A percentile compares a stretch with the other conserved stretches of the same genome.
Conservation (phyloP, 2,797 vertebrate species). For the Anniella stebbinsi region DNA sequence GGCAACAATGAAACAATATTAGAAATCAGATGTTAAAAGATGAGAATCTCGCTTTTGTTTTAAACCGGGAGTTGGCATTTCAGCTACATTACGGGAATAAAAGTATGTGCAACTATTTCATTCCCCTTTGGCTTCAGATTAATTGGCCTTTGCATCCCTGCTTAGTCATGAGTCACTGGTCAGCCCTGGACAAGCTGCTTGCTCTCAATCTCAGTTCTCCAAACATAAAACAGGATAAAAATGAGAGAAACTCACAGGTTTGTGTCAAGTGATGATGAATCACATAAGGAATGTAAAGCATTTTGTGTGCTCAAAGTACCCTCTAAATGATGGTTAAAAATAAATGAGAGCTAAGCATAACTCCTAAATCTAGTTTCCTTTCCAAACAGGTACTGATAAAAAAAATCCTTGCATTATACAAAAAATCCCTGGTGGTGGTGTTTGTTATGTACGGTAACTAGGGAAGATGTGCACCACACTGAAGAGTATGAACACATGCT, state of each 20-base stretch:
- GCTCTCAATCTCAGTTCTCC: neutral
- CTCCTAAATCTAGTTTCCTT: neutral
- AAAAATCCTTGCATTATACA: neutral
- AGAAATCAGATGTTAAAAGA: constrained; percentile 2
- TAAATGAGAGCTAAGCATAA: neutral
- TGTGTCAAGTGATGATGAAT: neutral
- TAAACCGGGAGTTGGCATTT: neutral
- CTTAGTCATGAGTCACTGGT: neutral
- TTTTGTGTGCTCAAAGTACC: neutral
- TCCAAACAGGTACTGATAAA: neutral
- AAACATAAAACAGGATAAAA: neutral
- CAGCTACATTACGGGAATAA: neutral
- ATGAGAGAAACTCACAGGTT: neutral
- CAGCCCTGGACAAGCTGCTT: neutral
- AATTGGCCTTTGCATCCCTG: neutral
- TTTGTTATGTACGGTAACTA: neutral
- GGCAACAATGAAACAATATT: neutral
- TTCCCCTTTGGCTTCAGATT: too few relatives aligned
- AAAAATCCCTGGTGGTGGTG: neutral
- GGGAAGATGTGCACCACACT: neutral
- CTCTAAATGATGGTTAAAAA: neutral
- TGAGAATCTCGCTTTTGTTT: neutral
- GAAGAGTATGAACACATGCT: neutral
- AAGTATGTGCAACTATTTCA: neutral
- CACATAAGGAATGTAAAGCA: neutral